Percentiles rank a stretch among this genome's conserved stretches.
phyloP scores from a whole-genome alignment of 53 echinoderm and acorn worm species.

The Echinarachnius parma region DNA sequence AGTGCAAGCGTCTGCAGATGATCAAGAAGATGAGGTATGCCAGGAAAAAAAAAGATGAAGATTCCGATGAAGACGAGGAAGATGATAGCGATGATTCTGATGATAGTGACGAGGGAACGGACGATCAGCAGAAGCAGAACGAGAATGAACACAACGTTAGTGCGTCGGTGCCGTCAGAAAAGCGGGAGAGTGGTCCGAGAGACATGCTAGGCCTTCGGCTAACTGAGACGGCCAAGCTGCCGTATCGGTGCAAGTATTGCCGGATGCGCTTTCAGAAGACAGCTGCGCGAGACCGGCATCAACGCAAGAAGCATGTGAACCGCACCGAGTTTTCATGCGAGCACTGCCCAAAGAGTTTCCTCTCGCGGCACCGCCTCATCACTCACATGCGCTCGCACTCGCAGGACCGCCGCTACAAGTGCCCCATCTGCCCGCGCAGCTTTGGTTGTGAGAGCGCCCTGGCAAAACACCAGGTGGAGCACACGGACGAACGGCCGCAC shows the following conservation, averaged over 20 bases:
- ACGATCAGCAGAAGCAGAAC: background rate
- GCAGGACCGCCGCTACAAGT: conserved; percentile 19
- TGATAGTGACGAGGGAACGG: background rate
- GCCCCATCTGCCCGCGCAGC: conserved; percentile 24
- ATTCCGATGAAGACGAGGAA: background rate
- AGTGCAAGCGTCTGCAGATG: background rate
- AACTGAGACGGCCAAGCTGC: background rate
- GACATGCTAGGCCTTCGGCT: conserved; percentile 24
- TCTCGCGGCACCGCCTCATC: background rate
- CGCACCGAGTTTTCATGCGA: conserved; percentile 4
- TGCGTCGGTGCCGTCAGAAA: background rate
- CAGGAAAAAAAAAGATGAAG: background rate
- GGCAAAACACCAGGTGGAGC: conserved; percentile 9
- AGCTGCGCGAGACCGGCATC: background rate
- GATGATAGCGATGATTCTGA: background rate
- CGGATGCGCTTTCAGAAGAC: background rate
- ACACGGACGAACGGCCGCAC: conserved; percentile 22
- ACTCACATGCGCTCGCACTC: conserved; percentile 8
- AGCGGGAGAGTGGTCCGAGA: background rate
- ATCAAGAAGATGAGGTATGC: background rate
- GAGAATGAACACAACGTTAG: background rate
- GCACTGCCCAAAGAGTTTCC: background rate
- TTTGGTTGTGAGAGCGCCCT: conserved; percentile 18
- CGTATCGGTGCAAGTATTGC: conserved; percentile 10
- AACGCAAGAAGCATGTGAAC: background rate